Evolutionary conservation across 2,797 vertebrate genomes (phyloP).

Genomic region (Manis pentadactyla): DNA sequence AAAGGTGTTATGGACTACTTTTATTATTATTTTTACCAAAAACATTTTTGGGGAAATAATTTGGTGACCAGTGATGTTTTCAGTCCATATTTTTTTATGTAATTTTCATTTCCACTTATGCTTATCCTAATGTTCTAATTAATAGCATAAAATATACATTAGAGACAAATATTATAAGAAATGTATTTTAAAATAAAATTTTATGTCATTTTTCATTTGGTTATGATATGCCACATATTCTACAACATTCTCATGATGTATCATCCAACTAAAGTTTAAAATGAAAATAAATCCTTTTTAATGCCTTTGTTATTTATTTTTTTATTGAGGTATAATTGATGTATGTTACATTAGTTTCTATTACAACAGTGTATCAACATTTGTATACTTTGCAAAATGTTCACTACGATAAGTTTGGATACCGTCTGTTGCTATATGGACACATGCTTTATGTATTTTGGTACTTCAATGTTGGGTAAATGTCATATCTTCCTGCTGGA

Average conservation of each 20-base stretch:
- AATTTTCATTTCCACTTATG: slow-evolving; percentile 29
- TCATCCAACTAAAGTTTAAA: slow-evolving; percentile 39
- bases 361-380: not conserved
- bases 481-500: not conserved
- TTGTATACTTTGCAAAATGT: not conserved
- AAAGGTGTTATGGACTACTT: not conserved
- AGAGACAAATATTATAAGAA: slow-evolving; percentile 9
- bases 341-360: not conserved
- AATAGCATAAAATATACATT: not conserved
- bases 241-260: not conserved
- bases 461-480: not conserved
- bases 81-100: slow-evolving; percentile 48
- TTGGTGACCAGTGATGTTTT: slow-evolving; percentile 44
- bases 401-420: not conserved
- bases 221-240: not conserved
- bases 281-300: slow-evolving; percentile 32
- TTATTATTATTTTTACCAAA: not conserved
- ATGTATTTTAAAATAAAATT: slow-evolving; percentile 24
- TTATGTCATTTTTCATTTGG: not conserved
- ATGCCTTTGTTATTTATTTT: not conserved
- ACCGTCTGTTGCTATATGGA: not conserved
- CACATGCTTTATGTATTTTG: not conserved
- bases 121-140: not conserved
- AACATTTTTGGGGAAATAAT: slow-evolving; percentile 9
- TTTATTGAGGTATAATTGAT: not conserved